These are phyloP conservation scores for Ammodramus savannarum DNA, from an alignment of 2,113 vertebrate genomes.

Conservation along the genomic window DNA sequence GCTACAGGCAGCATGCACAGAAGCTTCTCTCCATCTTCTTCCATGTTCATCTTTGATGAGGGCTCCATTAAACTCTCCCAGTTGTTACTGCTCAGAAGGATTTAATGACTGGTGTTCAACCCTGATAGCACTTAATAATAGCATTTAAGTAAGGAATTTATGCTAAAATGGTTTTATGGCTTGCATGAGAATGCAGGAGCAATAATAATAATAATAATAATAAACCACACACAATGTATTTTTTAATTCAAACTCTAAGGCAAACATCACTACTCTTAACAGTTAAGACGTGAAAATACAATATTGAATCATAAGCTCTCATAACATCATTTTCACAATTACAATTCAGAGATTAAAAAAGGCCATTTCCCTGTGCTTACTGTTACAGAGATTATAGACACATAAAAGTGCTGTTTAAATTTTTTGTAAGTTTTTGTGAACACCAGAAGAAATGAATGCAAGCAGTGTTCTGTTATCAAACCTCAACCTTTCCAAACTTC, in stretches of 20 bases:
- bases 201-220: neutral
- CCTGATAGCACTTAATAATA: constrained; percentile 1
- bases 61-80: constrained; percentile 16
- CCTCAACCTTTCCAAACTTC: neutral
- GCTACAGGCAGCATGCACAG: constrained; percentile 13
- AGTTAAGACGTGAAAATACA: neutral
- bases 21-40: constrained; percentile 26
- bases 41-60: constrained; percentile 28
- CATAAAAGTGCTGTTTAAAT: neutral
- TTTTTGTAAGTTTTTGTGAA: neutral
- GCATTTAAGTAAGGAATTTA: neutral
- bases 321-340: neutral
- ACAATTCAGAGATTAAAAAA: neutral
- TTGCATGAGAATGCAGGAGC: neutral
- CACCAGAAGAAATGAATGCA: neutral
- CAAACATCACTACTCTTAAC: neutral
- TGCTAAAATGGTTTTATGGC: neutral
- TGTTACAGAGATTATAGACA: neutral
- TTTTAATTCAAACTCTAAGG: neutral
- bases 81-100: constrained; percentile 30
- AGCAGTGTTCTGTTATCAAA: neutral
- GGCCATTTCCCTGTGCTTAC: neutral
- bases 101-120: constrained; percentile 25
- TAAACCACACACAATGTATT: neutral
- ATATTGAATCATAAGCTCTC: neutral